phyloP scores from a whole-genome alignment of 2,113 vertebrate species.

The pig (Sus scrofa) region DNA sequence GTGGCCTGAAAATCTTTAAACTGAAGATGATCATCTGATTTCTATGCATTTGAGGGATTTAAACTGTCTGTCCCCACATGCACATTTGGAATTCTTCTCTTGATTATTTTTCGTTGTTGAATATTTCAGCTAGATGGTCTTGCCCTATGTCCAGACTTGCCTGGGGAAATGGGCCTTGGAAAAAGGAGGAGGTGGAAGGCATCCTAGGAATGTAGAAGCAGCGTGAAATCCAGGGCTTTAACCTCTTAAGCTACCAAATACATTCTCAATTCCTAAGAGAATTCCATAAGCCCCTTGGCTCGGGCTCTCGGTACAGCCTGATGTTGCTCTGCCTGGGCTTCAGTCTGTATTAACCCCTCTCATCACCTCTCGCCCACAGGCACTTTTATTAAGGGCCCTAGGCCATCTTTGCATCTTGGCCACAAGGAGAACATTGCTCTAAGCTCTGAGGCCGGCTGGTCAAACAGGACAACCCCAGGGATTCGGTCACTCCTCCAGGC shows the following conservation, averaged over 20 bases:
- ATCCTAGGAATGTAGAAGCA: background rate
- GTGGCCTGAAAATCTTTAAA: background rate
- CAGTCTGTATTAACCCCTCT: accelerated
- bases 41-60: background rate
- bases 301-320: background rate
- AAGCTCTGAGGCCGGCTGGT: background rate
- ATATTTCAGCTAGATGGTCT: background rate
- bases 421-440: background rate
- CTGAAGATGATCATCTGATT: background rate
- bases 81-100: background rate
- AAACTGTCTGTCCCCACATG: background rate
- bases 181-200: background rate
- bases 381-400: background rate
- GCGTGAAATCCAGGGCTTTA: background rate
- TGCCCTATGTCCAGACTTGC: background rate
- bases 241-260: background rate
- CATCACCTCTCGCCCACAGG: background rate
- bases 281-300: background rate
- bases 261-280: background rate
- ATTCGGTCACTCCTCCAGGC: background rate
- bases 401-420: background rate
- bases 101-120: background rate
- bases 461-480: background rate
- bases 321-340: background rate
- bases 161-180: background rate